Evolutionary conservation across 2,113 vertebrate genomes (phyloP).

Genomic region (Solea solea): DNA sequence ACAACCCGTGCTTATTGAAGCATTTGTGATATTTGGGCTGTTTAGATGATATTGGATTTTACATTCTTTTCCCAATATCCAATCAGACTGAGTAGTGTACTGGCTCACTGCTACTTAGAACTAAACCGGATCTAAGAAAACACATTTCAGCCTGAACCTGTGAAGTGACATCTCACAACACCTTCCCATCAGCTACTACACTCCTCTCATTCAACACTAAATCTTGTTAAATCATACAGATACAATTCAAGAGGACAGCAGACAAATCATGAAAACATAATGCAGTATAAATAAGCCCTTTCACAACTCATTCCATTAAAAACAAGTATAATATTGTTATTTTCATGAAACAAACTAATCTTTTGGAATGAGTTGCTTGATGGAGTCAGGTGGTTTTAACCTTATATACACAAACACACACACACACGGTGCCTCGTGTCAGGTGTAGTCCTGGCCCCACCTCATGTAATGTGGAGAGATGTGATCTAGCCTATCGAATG

Average conservation of each 20-base stretch:
- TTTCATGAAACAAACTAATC: not conserved
- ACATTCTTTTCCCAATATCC: no score
- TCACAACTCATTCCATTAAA: constrained; percentile 17
- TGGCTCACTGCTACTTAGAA: not conserved
- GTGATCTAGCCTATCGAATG: constrained; percentile 27
- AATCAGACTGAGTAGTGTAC: no score
- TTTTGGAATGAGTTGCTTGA: constrained; percentile 7
- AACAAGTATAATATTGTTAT: not conserved
- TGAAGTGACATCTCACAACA: not conserved
- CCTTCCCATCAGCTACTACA: not conserved
- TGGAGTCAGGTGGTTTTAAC: constrained; percentile 14
- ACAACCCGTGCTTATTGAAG: no score
- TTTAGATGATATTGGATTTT: no score
- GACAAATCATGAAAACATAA: constrained; percentile 16
- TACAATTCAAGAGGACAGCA: not conserved
- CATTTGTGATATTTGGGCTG: no score
- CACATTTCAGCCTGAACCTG: not conserved
- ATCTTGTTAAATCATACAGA: not conserved
- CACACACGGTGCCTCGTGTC: not conserved
- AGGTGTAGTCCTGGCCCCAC: not conserved
- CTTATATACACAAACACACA: not conserved
- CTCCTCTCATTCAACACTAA: not conserved
- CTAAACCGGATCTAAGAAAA: constrained; percentile 26
- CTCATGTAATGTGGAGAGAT: constrained; percentile 4
- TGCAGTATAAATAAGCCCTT: constrained; percentile 28